Evolutionary conservation across 1,140 invertebrate species (phyloP).

Genomic region (Drosophila eugracilis): DNA sequence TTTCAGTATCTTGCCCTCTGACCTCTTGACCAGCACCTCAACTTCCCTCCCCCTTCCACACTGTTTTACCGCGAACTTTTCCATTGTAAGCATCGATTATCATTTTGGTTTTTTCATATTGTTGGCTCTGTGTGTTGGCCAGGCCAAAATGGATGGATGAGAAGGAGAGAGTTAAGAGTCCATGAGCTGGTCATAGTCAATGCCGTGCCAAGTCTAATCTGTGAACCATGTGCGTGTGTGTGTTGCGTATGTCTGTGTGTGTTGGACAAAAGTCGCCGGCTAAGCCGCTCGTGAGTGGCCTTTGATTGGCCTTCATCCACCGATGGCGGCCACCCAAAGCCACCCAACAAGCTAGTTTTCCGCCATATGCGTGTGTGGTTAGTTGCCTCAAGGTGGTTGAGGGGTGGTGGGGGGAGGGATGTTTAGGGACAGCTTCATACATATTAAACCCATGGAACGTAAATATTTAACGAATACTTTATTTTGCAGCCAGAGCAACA

Average conservation of each 20-base stretch:
- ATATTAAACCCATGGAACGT: constrained; percentile 74
- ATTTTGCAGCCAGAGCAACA: constrained; percentile 49
- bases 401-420: not conserved
- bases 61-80: constrained; percentile 30
- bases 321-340: not conserved
- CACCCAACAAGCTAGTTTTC: not conserved
- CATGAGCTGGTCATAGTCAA: constrained; percentile 4
- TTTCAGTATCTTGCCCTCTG: constrained; percentile 8
- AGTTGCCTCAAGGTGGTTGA: constrained; percentile 41
- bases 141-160: not conserved
- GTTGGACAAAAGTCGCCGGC: constrained; percentile 47
- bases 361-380: constrained; percentile 38
- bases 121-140: constrained; percentile 4
- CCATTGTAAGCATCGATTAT: constrained; percentile 31
- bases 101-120: constrained; percentile 16
- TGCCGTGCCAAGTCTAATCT: constrained; percentile 59
- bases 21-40: not conserved
- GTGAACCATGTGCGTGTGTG: constrained; percentile 52
- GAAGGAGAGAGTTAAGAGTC: not conserved
- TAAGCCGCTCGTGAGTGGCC: constrained; percentile 56
- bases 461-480: constrained; percentile 81
- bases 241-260: not conserved
- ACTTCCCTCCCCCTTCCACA: no score
- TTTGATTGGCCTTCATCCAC: constrained; percentile 46
- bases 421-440: constrained; percentile 29